phyloP scores from a whole-genome alignment of 2,888 invertebrate species.

The Trisateles emortualis region DNA sequence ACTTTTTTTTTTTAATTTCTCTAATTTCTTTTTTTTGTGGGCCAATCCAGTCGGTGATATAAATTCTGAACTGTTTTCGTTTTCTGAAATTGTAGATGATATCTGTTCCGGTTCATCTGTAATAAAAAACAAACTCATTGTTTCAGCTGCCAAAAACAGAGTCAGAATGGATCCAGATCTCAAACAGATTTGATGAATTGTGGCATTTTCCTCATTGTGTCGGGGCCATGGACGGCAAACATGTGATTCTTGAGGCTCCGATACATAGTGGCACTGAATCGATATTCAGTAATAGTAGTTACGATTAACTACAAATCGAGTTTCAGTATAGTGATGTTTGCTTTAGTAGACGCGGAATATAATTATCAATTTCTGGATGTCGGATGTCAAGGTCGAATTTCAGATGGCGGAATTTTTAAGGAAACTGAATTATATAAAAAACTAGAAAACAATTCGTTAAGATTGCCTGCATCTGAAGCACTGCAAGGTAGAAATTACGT shows the following conservation, averaged over 20 bases:
- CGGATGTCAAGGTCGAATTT: conserved; percentile 30
- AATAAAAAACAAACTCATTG: conserved; percentile 26
- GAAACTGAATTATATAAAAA: conserved; percentile 18
- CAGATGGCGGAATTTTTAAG: conserved; percentile 26
- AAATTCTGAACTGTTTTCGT: conserved; percentile 30
- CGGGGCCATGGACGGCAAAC: conserved; percentile 49
- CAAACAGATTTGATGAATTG: conserved; percentile 25
- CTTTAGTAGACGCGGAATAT: conserved; percentile 50
- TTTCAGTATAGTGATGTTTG: conserved; percentile 43
- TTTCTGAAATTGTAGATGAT: conserved; percentile 28
- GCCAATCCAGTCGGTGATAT: conserved; percentile 26
- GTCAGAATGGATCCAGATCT: conserved; percentile 23
- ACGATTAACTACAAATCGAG: conserved; percentile 47
- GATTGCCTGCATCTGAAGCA: conserved; percentile 19
- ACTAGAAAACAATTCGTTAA: conserved; percentile 25
- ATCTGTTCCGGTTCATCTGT: conserved; percentile 28
- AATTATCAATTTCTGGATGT: conserved; percentile 39
- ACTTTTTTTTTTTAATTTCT: conserved; percentile 28
- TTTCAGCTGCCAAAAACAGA: conserved; percentile 27
- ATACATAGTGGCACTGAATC: conserved; percentile 29
- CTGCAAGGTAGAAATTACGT: conserved; percentile 21
- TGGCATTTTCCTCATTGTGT: conserved; percentile 30
- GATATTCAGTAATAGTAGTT: too few species aligned
- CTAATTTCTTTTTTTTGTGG: conserved; percentile 23
- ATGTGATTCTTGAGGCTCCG: conserved; percentile 44